Conservation (phyloP, 2,113 vertebrate species). For the Steatornis caripensis region DNA sequence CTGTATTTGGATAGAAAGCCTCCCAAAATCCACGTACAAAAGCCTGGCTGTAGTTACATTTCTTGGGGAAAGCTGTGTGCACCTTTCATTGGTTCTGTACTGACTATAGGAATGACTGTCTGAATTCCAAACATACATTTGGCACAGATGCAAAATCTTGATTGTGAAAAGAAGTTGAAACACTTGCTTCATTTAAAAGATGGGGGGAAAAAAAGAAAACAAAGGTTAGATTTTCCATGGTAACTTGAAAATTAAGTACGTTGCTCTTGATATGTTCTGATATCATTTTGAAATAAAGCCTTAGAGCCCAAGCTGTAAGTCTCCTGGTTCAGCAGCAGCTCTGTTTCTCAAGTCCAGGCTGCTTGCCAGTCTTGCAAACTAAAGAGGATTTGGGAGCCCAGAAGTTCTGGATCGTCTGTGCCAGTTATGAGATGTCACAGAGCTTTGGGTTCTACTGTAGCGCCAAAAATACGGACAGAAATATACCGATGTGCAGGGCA, state of each 20-base stretch:
- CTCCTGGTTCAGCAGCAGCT: neutral
- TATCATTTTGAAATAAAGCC: neutral
- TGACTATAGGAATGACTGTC: neutral
- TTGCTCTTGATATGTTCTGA: neutral
- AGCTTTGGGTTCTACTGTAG: neutral
- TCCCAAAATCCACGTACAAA: neutral
- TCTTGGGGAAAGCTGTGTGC: neutral
- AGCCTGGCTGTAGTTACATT: neutral
- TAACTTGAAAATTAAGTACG: neutral
- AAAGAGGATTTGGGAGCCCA: neutral
- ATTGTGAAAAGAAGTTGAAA: neutral
- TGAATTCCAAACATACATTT: neutral
- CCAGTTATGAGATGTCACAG: neutral
- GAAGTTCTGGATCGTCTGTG: neutral
- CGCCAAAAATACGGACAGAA: neutral
- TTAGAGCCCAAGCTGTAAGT: neutral
- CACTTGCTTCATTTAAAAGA: neutral
- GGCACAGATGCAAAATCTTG: neutral
- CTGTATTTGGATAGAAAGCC: neutral
- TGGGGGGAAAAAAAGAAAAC: accelerated
- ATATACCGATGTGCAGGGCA: neutral
- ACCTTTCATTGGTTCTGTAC: neutral
- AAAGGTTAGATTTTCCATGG: neutral
- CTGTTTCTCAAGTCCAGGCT: neutral
- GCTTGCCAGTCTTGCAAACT: neutral